These are phyloP conservation scores for Neoarius graeffei DNA, from an alignment of 2,113 vertebrate species.

Conservation along the genomic window DNA sequence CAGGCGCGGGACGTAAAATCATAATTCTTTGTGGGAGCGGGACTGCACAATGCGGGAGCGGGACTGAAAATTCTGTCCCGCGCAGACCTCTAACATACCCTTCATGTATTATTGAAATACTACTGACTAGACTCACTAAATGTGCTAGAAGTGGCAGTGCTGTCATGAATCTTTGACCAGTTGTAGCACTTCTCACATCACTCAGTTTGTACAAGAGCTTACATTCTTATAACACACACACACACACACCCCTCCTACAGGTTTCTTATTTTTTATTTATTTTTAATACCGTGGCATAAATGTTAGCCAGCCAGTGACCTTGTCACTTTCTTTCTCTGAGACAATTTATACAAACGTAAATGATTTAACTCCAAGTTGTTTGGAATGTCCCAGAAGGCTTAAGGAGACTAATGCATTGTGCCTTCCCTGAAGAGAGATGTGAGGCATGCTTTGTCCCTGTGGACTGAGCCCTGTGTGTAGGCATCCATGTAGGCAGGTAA, in stretches of 20 bases:
- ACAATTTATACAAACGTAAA: slow-evolving; percentile 76
- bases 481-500: neutral
- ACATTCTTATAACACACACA: neutral
- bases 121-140: slow-evolving; percentile 22
- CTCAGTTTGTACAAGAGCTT: neutral
- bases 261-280: slow-evolving; percentile 14
- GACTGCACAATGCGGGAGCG: too few relatives aligned
- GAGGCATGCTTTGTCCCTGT: slow-evolving; percentile 39
- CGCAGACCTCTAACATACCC: too few relatives aligned
- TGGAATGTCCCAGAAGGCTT: slow-evolving; percentile 48
- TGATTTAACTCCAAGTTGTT: slow-evolving; percentile 59
- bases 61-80: too few relatives aligned
- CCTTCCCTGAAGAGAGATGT: slow-evolving; percentile 45
- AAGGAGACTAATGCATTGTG: neutral
- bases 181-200: slow-evolving; percentile 29
- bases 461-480: slow-evolving; percentile 1
- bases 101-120: slow-evolving; percentile 34
- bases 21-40: too few relatives aligned
- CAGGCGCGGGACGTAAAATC: too few relatives aligned
- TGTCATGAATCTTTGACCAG: slow-evolving; percentile 46
- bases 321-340: slow-evolving; percentile 60
- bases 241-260: neutral
- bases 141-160: slow-evolving; percentile 28
- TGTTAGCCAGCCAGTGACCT: slow-evolving; percentile 63
- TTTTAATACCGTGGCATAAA: slow-evolving; percentile 48